Evolutionary conservation across 2,113 vertebrate genomes (phyloP), one percentile per base, ranked within the genome.

Genomic region (Aptenodytes patagonicus): DNA sequence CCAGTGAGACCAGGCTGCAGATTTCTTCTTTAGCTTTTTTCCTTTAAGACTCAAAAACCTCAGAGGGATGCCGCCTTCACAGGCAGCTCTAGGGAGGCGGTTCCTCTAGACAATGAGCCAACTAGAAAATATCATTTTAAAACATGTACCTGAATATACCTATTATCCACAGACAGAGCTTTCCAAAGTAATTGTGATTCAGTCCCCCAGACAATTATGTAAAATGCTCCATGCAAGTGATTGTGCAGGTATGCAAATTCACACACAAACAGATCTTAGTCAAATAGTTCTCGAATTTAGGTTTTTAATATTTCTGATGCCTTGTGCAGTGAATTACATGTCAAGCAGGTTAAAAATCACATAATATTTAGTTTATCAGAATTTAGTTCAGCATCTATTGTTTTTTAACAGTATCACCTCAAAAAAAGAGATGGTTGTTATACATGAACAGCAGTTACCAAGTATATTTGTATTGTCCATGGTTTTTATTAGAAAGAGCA

Each of bases 1-100:
- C 98, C 98, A 97, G 94, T 57, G 95, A 97, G 95, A 96, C 95
- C 93, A 87, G 95, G 79, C 91, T 85, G 71, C 91, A 89, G 93
- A 97, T 88, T 97, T 94, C 89, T 93, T 89, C 83, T 95, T 49
- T 65, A 55, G 60, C 38, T 83, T 87, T 95, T 96, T 87, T 90
- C 32, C 84, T 90, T 92, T 83, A 65, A 88, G 54, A 29, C 40
- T 95, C 55, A 72, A 85, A 97, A 96, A 70, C 58, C 83, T 97
- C 77, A n/a, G 22, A 96, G 62, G 69, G 91, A 92, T 75, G 82
- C 89, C 46, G 55, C 89, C 83, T 61, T 85, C 49, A 60, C 88
- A 80, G 64, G 40, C 76, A 89, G 90, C 55, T 57, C 46, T 47
- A 77, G 70, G 42, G 65, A 94, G 60, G 44, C 15, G 26, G 60